A percentile compares a stretch with the other conserved stretches of the same genome.
Conservation (phyloP, 2,113 vertebrate species). For the Stegostoma tigrinum region DNA sequence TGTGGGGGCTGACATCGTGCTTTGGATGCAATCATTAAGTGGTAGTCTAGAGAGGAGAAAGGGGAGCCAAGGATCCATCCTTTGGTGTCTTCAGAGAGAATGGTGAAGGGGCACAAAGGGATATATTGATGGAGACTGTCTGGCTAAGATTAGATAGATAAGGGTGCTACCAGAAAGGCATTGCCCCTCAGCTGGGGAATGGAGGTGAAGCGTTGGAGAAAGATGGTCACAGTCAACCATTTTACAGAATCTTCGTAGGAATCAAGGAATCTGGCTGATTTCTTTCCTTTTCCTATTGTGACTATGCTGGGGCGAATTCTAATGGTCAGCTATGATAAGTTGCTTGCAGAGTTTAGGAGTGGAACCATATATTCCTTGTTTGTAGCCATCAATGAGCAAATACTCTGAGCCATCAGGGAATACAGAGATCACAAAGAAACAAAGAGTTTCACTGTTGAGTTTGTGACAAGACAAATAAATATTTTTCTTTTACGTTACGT, state of each 20-base stretch:
- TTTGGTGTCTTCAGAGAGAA: neutral
- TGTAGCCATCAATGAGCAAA: neutral
- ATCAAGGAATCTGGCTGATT: neutral
- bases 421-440: neutral
- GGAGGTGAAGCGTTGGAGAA: neutral
- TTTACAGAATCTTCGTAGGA: neutral
- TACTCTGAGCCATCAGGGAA: neutral
- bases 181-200: neutral
- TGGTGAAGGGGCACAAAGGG: neutral
- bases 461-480: neutral
- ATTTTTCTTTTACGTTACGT: neutral
- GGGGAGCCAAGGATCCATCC: neutral
- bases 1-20: neutral
- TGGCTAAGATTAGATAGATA: neutral
- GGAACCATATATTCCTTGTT: neutral
- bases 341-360: neutral
- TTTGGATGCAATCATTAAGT: neutral
- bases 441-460: neutral
- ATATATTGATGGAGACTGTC: neutral
- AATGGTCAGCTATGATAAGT: neutral
- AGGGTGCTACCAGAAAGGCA: neutral
- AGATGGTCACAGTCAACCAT: neutral
- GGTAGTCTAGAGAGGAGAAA: neutral
- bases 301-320: neutral
- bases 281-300: neutral